A percentile compares a stretch with the other conserved stretches of the same genome.
Evolutionary conservation across 2,113 vertebrate genomes (phyloP).

Genomic region (Platysteira castanea): DNA sequence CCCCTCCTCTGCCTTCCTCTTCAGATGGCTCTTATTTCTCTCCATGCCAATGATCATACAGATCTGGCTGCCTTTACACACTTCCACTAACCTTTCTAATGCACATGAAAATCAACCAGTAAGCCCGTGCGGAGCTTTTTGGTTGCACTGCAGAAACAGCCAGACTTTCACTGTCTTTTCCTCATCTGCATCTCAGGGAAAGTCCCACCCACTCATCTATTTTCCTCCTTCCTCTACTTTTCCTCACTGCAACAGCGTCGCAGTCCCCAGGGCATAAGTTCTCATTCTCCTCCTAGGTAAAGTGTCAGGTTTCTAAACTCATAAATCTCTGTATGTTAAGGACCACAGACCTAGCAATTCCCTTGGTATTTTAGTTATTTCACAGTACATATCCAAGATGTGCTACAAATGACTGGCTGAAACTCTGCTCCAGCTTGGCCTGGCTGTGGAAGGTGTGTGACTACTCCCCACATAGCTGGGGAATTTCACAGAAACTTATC

Average conservation of each 20-base stretch:
- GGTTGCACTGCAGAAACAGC: background rate
- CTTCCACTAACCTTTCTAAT: background rate
- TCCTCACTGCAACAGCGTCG: background rate
- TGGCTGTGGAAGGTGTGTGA: background rate
- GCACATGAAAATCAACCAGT: background rate
- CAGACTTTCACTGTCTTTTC: background rate
- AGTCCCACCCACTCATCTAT: constrained; percentile 2
- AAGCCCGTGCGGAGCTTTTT: background rate
- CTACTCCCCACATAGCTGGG: background rate
- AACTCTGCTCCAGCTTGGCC: background rate
- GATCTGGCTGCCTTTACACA: background rate
- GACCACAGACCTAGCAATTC: background rate
- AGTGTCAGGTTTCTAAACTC: background rate
- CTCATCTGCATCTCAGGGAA: background rate
- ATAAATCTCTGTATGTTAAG: background rate
- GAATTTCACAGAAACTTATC: background rate
- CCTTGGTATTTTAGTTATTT: background rate
- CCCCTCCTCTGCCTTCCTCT: background rate
- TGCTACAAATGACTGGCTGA: background rate
- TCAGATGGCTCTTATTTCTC: background rate
- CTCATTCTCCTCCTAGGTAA: background rate
- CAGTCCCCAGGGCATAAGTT: background rate
- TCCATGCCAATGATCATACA: background rate
- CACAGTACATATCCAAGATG: background rate
- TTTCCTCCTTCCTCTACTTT: background rate